These are phyloP conservation scores for Channa argus DNA, from an alignment of 2,113 vertebrate genomes.

Conservation along the genomic window DNA sequence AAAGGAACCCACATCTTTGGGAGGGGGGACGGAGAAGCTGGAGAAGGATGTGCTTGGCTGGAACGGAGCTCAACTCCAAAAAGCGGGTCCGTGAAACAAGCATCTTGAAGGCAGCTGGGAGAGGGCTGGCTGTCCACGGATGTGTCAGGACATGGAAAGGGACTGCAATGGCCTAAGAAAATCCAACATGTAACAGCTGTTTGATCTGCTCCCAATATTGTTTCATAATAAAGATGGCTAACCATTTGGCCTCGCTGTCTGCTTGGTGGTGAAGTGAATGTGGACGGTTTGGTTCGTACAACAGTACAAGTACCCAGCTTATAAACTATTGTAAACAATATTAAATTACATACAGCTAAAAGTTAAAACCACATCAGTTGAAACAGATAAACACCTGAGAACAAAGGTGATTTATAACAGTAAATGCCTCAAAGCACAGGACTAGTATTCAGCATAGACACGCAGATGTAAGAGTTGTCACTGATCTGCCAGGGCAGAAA, in stretches of 20 bases:
- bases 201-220: constrained; percentile 75
- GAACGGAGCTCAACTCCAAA: constrained; percentile 38
- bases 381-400: too few relatives aligned
- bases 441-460: too few relatives aligned
- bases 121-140: constrained; percentile 50
- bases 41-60: constrained; percentile 25
- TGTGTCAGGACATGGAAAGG: constrained; percentile 50
- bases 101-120: constrained; percentile 58
- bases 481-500: too few relatives aligned
- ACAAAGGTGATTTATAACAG: too few relatives aligned
- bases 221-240: constrained; percentile 83
- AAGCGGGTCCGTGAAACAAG: constrained; percentile 32
- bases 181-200: constrained; percentile 74
- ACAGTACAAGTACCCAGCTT: too few relatives aligned
- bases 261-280: constrained; percentile 46
- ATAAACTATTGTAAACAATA: too few relatives aligned
- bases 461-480: too few relatives aligned
- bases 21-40: constrained; percentile 8
- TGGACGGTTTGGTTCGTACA: constrained; percentile 9
- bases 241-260: constrained; percentile 71
- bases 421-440: too few relatives aligned
- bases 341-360: too few relatives aligned
- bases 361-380: too few relatives aligned
- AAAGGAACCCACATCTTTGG: constrained; percentile 24
- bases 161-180: constrained; percentile 59